phyloP scores from a whole-genome alignment of 2,888 invertebrate genomes.

The Ommatoiulus sabulosus region DNA sequence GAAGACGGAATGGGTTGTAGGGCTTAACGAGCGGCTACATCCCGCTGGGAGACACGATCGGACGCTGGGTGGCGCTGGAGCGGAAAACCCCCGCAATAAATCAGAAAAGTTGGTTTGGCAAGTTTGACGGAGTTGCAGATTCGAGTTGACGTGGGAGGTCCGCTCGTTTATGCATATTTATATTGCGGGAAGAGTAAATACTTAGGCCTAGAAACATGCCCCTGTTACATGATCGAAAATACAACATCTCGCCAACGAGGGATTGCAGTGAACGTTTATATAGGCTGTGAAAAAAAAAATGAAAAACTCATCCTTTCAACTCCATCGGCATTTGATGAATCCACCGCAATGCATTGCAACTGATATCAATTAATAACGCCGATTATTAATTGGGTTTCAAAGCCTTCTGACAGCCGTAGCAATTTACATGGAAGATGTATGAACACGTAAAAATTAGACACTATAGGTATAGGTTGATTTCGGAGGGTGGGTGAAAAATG shows the following conservation, averaged over 20 bases:
- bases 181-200: conserved; percentile 14
- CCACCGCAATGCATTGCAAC: conserved; percentile 46
- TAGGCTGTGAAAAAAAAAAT: not conserved
- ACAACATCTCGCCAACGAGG: not conserved
- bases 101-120: conserved; percentile 46
- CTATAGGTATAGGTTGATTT: not conserved
- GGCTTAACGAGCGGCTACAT: not conserved
- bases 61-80: conserved; percentile 46
- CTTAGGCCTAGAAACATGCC: not conserved
- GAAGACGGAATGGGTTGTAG: not conserved
- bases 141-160: conserved; percentile 44
- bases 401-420: conserved; percentile 18
- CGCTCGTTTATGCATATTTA: conserved; percentile 4
- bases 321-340: not conserved
- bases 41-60: not conserved
- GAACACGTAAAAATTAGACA: conserved; percentile 43
- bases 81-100: not conserved
- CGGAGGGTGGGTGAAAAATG: not conserved
- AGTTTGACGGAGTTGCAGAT: conserved; percentile 39
- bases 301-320: conserved; percentile 44
- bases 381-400: conserved; percentile 37
- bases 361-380: conserved; percentile 44
- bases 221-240: conserved; percentile 42
- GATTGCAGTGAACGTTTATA: not conserved
- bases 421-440: conserved; percentile 35